These are phyloP conservation scores for Chelidonichthys spinosus DNA, from an alignment of 2,797 vertebrate species.

Conservation along the genomic window DNA sequence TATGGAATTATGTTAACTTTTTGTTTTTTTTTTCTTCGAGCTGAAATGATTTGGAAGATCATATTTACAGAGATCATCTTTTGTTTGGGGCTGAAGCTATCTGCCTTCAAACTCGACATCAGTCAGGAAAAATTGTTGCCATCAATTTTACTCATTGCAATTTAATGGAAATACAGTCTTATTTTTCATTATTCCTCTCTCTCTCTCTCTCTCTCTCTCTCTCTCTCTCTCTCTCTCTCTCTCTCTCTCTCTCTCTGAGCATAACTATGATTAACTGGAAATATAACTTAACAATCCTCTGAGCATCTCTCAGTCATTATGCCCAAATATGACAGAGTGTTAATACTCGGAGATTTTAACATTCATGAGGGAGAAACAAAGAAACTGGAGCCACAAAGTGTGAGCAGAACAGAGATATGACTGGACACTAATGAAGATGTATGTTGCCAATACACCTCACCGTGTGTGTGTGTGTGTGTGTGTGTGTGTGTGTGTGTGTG, in stretches of 20 bases:
- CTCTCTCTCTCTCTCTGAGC: conserved; percentile 28
- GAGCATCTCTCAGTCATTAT: conserved; percentile 63
- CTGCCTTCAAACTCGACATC: conserved; percentile 46
- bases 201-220: not conserved
- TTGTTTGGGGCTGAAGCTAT: conserved; percentile 16
- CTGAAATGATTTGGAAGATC: conserved; percentile 9
- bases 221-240: conserved; percentile 3
- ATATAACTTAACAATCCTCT: conserved; percentile 61
- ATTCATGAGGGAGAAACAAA: conserved; percentile 68
- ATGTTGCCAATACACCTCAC: conserved; percentile 65
- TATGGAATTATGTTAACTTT: too few relatives aligned
- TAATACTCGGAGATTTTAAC: conserved; percentile 61
- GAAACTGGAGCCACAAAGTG: conserved; percentile 43
- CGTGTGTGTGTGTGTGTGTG: conserved; percentile 28
- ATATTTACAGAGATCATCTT: conserved; percentile 30
- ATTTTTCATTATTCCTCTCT: conserved; percentile 40
- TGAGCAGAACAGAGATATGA: conserved; percentile 64
- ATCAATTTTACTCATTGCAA: conserved; percentile 59
- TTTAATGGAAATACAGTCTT: conserved; percentile 57
- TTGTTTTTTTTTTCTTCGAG: not conserved
- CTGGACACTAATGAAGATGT: conserved; percentile 77
- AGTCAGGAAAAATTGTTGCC: conserved; percentile 42
- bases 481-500: conserved; percentile 22
- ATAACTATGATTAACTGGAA: conserved; percentile 60
- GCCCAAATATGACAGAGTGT: conserved; percentile 66